These are phyloP conservation scores for Melieria picta DNA, from an alignment of 2,888 invertebrate genomes.

Conservation along the genomic window DNA sequence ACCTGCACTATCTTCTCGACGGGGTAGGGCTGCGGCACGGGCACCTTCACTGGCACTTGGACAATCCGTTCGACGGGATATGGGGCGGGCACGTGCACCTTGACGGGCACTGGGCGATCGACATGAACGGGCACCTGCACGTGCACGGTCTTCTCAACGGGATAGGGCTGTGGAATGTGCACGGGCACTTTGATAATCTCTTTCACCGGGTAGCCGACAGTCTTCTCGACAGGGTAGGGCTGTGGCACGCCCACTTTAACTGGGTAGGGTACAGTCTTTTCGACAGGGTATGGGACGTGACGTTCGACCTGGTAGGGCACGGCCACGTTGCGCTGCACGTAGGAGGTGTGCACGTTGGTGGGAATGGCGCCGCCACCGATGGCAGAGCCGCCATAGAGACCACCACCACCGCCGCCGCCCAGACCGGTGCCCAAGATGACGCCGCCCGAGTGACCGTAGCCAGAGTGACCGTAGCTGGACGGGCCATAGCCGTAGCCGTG, in stretches of 20 bases:
- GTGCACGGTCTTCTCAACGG: constrained; percentile 81
- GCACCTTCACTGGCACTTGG: constrained; percentile 81
- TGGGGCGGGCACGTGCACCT: constrained; percentile 81
- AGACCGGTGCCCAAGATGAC: constrained; percentile 65
- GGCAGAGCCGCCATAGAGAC: constrained; percentile 46
- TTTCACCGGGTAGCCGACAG: constrained; percentile 68
- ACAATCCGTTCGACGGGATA: constrained; percentile 82
- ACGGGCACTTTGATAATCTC: constrained; percentile 78
- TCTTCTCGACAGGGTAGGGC: constrained; percentile 75
- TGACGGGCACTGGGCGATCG: constrained; percentile 82
- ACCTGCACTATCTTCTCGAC: constrained; percentile 80
- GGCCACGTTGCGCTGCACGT: constrained; percentile 77
- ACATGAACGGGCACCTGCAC: constrained; percentile 75
- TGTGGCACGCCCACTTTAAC: constrained; percentile 73
- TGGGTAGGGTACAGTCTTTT: constrained; percentile 75
- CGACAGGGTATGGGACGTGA: constrained; percentile 75
- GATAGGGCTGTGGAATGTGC: constrained; percentile 78
- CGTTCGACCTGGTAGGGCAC: constrained; percentile 77
- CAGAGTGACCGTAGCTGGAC: constrained; percentile 48
- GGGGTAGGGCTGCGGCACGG: constrained; percentile 82
- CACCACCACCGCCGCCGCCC: constrained; percentile 48
- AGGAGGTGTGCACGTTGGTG: constrained; percentile 74
- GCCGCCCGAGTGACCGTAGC: constrained; percentile 46
- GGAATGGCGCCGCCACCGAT: constrained; percentile 53
- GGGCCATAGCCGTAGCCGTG: constrained; percentile 70